Evolutionary conservation across 2,888 invertebrate genomes (phyloP), one percentile per base, ranked within the genome.

Genomic region (Drosophila mimica): DNA sequence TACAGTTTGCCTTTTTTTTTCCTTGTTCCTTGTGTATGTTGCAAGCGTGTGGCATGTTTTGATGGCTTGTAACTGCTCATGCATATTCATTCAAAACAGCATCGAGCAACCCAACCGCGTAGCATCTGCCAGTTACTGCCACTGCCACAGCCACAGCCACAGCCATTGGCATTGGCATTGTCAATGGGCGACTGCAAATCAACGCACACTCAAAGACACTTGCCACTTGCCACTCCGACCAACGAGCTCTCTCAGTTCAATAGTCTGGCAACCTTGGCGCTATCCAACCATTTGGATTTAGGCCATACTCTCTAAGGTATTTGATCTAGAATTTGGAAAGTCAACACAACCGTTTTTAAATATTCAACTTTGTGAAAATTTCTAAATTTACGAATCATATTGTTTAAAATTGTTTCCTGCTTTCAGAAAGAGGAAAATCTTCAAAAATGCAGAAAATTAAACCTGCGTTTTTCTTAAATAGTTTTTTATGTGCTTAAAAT

Each of bases 1-100:
- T n/a, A 1, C n/a, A 53, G 46, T 28, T 63, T 49, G 56, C 20
- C 15, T 33, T 13, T 25, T 30, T 60, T 56, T 38, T 13, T 38
- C 63, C 31, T 31, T 57, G n/a, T 49, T 61, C 25, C 48, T 51
- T 49, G 40, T 20, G 30, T 59, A 46, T 36, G 30, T 36, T 36
- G 54, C 69, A 51, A 56, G 72, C 62, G 70, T 82, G 68, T 82
- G 84, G 84, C 79, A 62, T 85, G 82, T 88, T 89, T 87, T 89
- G 89, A 89, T 89, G 89, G 88, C 83, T 79, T 87, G 73, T 73
- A 82, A 84, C 89, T 76, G 85, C 85, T 85, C 88, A 85, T 85
- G 89, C 83, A 85, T 85, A 85, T 85, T 89, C 89, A 85, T 85
- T 69, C 67, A 73, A 77, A 56, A 25, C 70, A 82, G 74, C 79